Percentiles rank a stretch among this genome's conserved stretches.
These are phyloP conservation scores for Phasia obesa DNA, from an alignment of 2,888 invertebrate species.

Conservation along the genomic window DNA sequence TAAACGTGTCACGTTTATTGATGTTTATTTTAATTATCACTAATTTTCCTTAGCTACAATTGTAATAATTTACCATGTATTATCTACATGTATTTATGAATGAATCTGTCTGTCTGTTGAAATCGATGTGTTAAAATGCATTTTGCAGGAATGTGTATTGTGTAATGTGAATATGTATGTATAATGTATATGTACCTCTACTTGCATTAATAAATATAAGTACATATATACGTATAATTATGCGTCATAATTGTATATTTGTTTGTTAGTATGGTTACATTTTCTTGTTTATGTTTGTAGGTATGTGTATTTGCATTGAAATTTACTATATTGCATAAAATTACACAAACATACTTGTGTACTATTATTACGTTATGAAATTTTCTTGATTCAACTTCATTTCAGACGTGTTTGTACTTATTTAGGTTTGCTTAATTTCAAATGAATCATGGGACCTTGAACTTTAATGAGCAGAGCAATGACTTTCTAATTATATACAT, in stretches of 20 bases:
- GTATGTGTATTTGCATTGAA: not conserved
- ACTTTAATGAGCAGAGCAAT: conserved; percentile 57
- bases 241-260: conserved; percentile 6
- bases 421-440: conserved; percentile 39
- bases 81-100: no score
- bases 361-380: conserved; percentile 6
- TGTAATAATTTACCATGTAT: no score
- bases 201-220: not conserved
- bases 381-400: conserved; percentile 39
- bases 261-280: no score
- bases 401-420: conserved; percentile 5
- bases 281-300: no score
- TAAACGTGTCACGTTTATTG: not conserved
- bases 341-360: no score
- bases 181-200: no score
- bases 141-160: no score
- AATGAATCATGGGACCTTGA: conserved; percentile 51
- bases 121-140: no score
- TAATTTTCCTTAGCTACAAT: not conserved
- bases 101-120: no score
- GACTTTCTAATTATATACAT: conserved; percentile 58
- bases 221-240: conserved; percentile 7
- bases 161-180: no score
- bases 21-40: not conserved
- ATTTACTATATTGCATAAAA: conserved; percentile 9